Conservation (phyloP, 2,797 vertebrate genomes). For the Falco concolor region DNA sequence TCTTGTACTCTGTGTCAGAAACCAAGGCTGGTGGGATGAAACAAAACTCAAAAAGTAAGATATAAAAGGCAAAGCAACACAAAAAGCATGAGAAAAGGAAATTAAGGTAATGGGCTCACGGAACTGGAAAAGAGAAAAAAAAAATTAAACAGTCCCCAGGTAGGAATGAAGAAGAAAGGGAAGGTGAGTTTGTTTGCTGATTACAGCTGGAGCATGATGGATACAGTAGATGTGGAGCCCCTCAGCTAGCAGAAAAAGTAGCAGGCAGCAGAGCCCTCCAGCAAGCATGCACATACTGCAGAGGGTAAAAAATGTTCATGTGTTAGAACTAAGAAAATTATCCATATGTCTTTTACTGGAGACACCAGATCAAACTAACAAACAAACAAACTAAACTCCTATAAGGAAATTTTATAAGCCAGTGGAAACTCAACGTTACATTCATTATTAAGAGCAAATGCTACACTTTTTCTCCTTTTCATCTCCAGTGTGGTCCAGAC, state of each 20-base stretch:
- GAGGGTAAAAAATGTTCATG: background rate
- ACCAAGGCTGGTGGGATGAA: background rate
- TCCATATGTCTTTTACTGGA: background rate
- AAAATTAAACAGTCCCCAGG: background rate
- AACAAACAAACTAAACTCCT: background rate
- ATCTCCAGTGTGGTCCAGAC: background rate
- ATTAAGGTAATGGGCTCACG: background rate
- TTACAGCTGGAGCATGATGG: background rate
- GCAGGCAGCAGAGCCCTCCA: background rate
- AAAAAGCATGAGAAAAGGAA: background rate
- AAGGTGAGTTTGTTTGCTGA: background rate
- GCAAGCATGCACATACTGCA: background rate
- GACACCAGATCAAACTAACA: background rate
- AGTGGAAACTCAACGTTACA: background rate
- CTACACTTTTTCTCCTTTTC: background rate
- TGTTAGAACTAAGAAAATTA: background rate
- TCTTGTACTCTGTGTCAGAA: background rate
- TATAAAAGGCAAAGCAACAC: background rate
- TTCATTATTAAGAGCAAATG: background rate
- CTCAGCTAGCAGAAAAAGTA: background rate
- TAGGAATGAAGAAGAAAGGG: background rate
- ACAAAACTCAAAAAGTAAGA: background rate
- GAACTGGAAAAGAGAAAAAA: background rate
- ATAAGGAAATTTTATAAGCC: background rate
- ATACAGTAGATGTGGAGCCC: background rate